Evolutionary conservation across 1,140 invertebrate species (phyloP), one percentile per base, ranked within the genome.

Genomic region (Apocrypta bakeri): DNA sequence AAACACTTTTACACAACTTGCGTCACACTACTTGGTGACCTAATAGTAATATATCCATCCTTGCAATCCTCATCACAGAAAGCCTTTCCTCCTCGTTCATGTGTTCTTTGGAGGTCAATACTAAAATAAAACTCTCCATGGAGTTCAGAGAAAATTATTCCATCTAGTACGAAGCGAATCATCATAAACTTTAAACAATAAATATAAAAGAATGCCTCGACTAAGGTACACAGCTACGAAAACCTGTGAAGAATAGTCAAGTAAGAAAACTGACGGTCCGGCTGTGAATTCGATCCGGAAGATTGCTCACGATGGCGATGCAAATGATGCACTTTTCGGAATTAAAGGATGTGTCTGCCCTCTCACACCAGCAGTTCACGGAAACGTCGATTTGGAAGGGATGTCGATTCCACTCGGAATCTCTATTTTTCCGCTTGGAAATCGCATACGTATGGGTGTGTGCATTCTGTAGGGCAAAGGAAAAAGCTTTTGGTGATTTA

Each of bases 271-370:
- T 78, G 76, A 78, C 76, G 63, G 64, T 25, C 63, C 14, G 68
- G 72, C 29, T 73, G 75, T 64, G 68, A 83, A 72, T 81, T 42
- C 69, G 71, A 78, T 64, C 74, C 56, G 74, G 42, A 74, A 74
- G 29, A 21, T n/a, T 12, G 27, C 29, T 66, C 82, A 75, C 78
- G 83, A 83, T 86, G 85, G 86, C 83, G 85, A 91, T 90, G 90
- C 90, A 91, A 91, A 91, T 89, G 89, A 89, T 90, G 89, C 90
- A 91, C 90, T 91, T 87, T 90, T 85, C 77, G 86, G 87, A 91
- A 91, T 91, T 91, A 90, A 91, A 91, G 88, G 86, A 29, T 27
- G 63, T 8, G 1, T 25, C 27, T 21, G 25, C 25, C 6, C 21
- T 27, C 63, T 66, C 63, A 9, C 25, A 66, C 63, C 63, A 27